phyloP scores from a whole-genome alignment of 2,797 vertebrate genomes.

The Telmatherina bonti region DNA sequence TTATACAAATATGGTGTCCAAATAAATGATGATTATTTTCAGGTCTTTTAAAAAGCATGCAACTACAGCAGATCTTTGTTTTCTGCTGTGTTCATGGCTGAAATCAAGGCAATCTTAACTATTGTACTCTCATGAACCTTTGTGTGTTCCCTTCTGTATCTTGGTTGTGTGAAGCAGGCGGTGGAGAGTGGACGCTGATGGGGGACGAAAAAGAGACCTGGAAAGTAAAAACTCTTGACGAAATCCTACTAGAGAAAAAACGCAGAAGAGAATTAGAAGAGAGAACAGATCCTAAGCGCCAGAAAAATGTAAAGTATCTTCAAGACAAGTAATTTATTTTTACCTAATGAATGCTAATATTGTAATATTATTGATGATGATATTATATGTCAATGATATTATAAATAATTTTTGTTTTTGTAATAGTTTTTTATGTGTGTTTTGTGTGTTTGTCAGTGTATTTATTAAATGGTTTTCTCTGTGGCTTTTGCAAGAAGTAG shows the following conservation, averaged over 20 bases:
- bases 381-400: no score
- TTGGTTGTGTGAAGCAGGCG: constrained; percentile 62
- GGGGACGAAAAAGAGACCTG: constrained; percentile 99
- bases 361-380: no score
- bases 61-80: not conserved
- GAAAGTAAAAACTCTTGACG: constrained; percentile 99
- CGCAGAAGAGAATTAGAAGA: constrained; percentile 96
- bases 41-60: not conserved
- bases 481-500: not conserved
- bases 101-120: not conserved
- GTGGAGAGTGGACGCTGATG: constrained; percentile 89
- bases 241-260: constrained; percentile 98
- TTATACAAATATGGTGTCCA: no score
- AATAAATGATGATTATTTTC: not conserved
- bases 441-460: not conserved
- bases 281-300: constrained; percentile 90
- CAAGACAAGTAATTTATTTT: not conserved
- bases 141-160: constrained; percentile 15
- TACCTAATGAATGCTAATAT: not conserved
- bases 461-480: not conserved
- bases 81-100: not conserved
- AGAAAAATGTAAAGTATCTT: constrained; percentile 89
- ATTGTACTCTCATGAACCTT: not conserved
- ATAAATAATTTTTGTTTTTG: not conserved
- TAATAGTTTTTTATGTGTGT: not conserved